Evolutionary conservation across 2,888 invertebrate genomes (phyloP).

Genomic region (Watsonalla cultraria): DNA sequence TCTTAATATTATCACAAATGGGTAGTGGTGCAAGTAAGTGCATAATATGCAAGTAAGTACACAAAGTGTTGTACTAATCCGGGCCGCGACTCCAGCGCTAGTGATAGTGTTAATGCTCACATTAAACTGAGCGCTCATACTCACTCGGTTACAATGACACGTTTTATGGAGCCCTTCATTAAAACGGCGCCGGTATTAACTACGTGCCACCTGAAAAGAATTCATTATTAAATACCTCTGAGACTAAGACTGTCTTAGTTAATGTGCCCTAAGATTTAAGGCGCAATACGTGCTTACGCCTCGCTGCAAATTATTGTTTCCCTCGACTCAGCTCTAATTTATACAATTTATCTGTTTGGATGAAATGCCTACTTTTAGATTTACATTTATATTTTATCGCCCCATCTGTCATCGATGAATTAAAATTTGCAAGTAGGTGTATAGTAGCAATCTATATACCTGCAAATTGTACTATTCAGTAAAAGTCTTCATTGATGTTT

Average conservation of each 20-base stretch:
- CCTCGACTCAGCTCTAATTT: conserved; percentile 1
- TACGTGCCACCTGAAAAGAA: conserved; percentile 64
- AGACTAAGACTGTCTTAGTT: conserved; percentile 59
- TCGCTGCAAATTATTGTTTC: conserved; percentile 13
- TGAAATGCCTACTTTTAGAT: conserved; percentile 13
- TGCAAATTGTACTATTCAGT: no score
- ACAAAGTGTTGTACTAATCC: conserved; percentile 37
- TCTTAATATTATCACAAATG: background rate
- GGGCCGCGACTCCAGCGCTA: conserved; percentile 17
- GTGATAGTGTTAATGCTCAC: conserved; percentile 39
- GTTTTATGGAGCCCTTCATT: conserved; percentile 63
- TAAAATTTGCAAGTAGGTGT: no score
- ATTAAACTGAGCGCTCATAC: conserved; percentile 29
- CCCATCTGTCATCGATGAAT: no score
- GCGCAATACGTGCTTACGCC: conserved; percentile 59
- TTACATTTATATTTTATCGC: conserved; percentile 10
- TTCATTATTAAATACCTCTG: conserved; percentile 71
- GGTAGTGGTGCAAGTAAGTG: background rate
- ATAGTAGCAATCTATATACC: no score
- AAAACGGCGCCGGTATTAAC: conserved; percentile 57
- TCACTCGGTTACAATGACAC: conserved; percentile 42
- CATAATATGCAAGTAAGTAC: conserved; percentile 28
- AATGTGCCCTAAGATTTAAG: conserved; percentile 67
- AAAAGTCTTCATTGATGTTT: no score
- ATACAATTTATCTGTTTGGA: conserved; percentile 6